Percentiles rank a stretch among this genome's conserved stretches.
These are phyloP conservation scores for Esperia sulphurella DNA, from an alignment of 2,888 invertebrate genomes.

Conservation along the genomic window DNA sequence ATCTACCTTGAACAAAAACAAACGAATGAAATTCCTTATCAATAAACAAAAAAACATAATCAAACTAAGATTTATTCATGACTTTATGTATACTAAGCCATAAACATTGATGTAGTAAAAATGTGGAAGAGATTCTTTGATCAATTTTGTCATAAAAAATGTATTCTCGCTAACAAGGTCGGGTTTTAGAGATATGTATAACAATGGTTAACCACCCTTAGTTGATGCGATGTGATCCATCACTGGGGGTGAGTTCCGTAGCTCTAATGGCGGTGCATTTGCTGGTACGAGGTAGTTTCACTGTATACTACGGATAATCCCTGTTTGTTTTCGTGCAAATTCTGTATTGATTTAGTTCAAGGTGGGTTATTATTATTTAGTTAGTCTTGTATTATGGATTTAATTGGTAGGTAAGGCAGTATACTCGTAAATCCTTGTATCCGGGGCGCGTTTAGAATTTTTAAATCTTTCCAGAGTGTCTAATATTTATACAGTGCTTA, in stretches of 20 bases:
- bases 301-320: not conserved
- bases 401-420: too few species aligned
- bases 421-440: not conserved
- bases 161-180: not conserved
- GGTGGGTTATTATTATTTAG: not conserved
- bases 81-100: not conserved
- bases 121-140: not conserved
- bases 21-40: too few species aligned
- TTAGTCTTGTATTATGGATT: too few species aligned
- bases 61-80: not conserved
- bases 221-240: constrained; percentile 11
- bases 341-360: not conserved
- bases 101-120: not conserved
- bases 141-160: not conserved
- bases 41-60: not conserved
- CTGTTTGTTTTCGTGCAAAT: constrained; percentile 1
- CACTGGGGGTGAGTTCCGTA: constrained; percentile 5
- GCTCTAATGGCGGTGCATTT: constrained; percentile 11
- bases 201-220: constrained; percentile 6
- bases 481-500: too few species aligned
- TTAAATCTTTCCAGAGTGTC: too few species aligned
- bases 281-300: not conserved
- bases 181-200: not conserved
- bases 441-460: not conserved
- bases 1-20: too few species aligned